Conservation (phyloP, 2,888 invertebrate species). For the Orthosia gracilis region DNA sequence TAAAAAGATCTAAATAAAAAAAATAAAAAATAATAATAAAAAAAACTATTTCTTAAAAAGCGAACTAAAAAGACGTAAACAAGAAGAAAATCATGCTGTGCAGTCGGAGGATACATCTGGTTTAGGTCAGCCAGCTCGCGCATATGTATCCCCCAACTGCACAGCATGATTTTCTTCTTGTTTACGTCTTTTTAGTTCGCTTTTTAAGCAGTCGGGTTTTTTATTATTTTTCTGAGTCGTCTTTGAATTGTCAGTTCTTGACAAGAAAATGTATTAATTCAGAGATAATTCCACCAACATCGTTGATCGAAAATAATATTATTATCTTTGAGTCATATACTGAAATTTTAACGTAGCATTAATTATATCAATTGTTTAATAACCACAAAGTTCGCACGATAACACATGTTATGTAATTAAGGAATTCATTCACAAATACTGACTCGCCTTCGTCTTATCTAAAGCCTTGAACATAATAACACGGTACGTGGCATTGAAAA, state of each 20-base stretch:
- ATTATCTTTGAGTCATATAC: conserved; percentile 7
- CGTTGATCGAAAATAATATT: not conserved
- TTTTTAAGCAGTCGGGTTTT: no score
- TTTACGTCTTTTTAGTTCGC: no score
- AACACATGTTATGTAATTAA: conserved; percentile 50
- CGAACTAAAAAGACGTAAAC: no score
- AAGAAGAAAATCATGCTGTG: no score
- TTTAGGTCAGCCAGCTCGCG: no score
- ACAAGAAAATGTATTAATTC: not conserved
- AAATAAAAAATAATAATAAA: no score
- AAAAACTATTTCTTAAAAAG: no score
- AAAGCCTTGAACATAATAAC: conserved; percentile 67
- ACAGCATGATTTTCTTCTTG: no score
- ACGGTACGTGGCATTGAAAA: conserved; percentile 63
- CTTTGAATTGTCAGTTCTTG: not conserved
- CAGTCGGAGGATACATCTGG: no score
- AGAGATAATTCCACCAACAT: not conserved
- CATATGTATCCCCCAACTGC: no score
- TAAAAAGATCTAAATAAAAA: no score
- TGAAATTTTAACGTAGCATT: conserved; percentile 26
- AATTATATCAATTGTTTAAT: conserved; percentile 58
- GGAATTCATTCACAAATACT: conserved; percentile 56
- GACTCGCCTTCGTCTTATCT: conserved; percentile 57
- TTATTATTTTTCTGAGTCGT: not conserved
- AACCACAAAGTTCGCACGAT: conserved; percentile 61